Conservation (phyloP, 2,888 invertebrate species). For the Fabriciana adippe region DNA sequence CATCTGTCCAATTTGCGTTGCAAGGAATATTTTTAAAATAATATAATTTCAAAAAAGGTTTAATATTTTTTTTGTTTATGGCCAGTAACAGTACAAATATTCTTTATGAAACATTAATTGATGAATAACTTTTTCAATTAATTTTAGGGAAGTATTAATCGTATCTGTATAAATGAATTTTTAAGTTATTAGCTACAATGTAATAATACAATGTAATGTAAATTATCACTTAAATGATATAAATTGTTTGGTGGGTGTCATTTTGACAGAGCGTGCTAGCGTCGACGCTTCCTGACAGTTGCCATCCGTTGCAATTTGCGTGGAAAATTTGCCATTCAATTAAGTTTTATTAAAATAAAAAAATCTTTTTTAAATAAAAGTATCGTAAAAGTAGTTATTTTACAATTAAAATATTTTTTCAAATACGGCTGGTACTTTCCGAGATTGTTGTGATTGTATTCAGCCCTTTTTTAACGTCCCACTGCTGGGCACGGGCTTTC, state of each 20-base stretch:
- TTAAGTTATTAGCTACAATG: no score
- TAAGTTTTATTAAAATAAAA: not conserved
- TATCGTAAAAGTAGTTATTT: not conserved
- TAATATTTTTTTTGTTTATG: not conserved
- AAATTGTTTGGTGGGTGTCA: constrained; percentile 71
- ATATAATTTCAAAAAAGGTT: not conserved
- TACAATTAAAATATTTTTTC: no score
- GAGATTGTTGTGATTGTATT: no score
- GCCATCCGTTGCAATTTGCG: constrained; percentile 28
- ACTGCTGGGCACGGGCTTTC: no score
- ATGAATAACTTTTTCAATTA: no score
- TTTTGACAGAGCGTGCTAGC: constrained; percentile 53
- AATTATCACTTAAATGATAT: not conserved
- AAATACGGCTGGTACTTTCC: no score
- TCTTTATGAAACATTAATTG: no score
- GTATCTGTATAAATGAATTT: no score
- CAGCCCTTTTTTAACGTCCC: no score
- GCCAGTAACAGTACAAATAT: no score
- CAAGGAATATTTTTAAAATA: constrained; percentile 14
- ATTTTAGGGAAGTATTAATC: no score
- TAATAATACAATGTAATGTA: no score
- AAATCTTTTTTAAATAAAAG: constrained; percentile 1
- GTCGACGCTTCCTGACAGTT: constrained; percentile 20
- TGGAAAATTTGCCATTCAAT: constrained; percentile 5
- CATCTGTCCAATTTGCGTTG: constrained; percentile 24